These are phyloP conservation scores for Apeltes quadracus DNA, from an alignment of 2,113 vertebrate genomes.

Conservation along the genomic window DNA sequence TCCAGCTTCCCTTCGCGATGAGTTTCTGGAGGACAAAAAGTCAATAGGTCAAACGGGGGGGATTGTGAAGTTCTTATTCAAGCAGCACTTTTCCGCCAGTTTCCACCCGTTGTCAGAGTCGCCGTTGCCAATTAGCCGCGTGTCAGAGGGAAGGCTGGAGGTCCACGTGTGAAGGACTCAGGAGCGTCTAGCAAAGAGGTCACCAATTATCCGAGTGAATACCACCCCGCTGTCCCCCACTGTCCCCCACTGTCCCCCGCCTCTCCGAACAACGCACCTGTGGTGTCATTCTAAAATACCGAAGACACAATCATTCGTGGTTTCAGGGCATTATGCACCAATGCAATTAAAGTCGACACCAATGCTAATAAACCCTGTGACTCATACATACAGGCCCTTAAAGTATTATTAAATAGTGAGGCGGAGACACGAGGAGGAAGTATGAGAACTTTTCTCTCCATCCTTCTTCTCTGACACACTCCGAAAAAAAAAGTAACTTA, in stretches of 20 bases:
- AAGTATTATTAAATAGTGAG: not conserved
- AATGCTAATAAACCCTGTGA: too few relatives aligned
- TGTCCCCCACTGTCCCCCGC: too few relatives aligned
- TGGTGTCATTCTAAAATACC: not conserved
- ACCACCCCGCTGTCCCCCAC: too few relatives aligned
- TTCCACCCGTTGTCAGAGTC: not conserved
- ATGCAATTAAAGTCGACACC: too few relatives aligned
- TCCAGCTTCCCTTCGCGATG: not conserved
- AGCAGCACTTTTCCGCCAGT: not conserved
- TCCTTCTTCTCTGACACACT: slow-evolving; percentile 3
- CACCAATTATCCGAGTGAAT: too few relatives aligned
- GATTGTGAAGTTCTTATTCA: not conserved
- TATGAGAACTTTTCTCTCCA: not conserved
- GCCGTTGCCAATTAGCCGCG: not conserved
- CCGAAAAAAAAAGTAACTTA: slow-evolving; percentile 6
- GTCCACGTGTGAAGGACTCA: too few relatives aligned
- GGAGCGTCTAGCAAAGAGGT: too few relatives aligned
- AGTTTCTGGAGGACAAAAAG: not conserved
- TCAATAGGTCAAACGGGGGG: not conserved
- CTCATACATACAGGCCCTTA: too few relatives aligned
- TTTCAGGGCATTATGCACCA: not conserved
- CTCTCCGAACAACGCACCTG: too few relatives aligned
- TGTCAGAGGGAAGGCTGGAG: not conserved
- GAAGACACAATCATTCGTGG: not conserved
- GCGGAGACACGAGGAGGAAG: not conserved